A percentile compares a stretch with the other conserved stretches of the same genome.
Conservation (phyloP, 2,888 invertebrate species). For the Prosopocoilus inquinatus region DNA sequence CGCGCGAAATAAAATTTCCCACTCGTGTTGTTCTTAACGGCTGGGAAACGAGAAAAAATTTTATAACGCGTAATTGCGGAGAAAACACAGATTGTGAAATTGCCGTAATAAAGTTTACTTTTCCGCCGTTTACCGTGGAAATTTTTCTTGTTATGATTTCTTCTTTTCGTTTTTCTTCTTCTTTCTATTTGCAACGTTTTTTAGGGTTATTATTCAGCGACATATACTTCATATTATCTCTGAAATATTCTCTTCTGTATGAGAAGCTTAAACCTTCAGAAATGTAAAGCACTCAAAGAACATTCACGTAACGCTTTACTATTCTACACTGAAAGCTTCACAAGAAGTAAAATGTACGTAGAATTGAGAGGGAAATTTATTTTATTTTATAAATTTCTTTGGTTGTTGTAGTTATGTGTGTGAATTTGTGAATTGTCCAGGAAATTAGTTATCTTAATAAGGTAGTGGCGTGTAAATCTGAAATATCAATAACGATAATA, state of each 20-base stretch:
- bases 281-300: slow-evolving; percentile 1
- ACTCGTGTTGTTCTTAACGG: no score
- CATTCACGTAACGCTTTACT: not conserved
- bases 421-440: no score
- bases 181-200: no score
- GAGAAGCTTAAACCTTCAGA: not conserved
- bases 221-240: not conserved
- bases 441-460: no score
- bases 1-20: no score
- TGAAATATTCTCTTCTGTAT: not conserved
- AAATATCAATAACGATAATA: not conserved
- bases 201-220: not conserved
- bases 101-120: slow-evolving; percentile 13
- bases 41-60: no score
- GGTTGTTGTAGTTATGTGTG: no score
- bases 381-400: no score
- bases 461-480: not conserved
- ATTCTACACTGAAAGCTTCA: not conserved
- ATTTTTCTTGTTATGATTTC: no score
- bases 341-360: not conserved
- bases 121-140: not conserved
- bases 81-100: slow-evolving; percentile 5
- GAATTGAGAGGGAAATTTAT: no score
- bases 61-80: not conserved
- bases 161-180: no score